Evolutionary conservation across 2,888 invertebrate genomes (phyloP), one percentile per base, ranked within the genome.

Genomic region (Agrochola lota): DNA sequence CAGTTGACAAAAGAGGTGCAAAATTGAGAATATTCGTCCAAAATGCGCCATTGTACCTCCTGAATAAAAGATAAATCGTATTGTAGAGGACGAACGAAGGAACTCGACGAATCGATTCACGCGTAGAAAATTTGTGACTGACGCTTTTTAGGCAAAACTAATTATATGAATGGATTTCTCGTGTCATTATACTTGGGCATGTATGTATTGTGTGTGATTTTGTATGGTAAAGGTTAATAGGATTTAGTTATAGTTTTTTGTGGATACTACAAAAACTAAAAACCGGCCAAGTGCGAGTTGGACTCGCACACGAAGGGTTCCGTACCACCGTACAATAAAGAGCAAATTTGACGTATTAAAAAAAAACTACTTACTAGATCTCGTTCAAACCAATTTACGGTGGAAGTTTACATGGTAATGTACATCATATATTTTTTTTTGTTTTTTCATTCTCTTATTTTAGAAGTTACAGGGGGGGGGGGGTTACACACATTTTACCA

Each of bases 81-180:
- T 74, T 49, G 8, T 60, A 43, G 12, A 57, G 43, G 23, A 55
- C 11, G n/a, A 30, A 12, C 23, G 26, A 35, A 49, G 30, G 74
- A 7, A 59, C 15, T 15, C 20, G 74, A 60, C 49, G 15, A 74
- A 74, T 73, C 74, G 15, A 74, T 74, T 74, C 11, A 17, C 17
- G 59, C 17, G 11, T 74, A 59, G 46, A 60, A 49, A 46, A 74
- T 57, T 73, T 71, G 17, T 55, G 55, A 46, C 23, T 12, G 55
- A 35, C 30, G n/a, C 6, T 72, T 72, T 74, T 74, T 30, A 46
- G 7, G 57, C n/a, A 43, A 74, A 72, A 46, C 30, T 5, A 72
- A 35, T 72, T 57, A 60, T 72, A 57, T 57, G 30, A 57, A 74
- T 74, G 30, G 57, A 35, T n/a, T 57, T 46, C 23, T 30, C 3